Base-by-base conservation (phyloP, 2,797 vertebrate genomes). In the Halcyon leucocephala region DNA sequence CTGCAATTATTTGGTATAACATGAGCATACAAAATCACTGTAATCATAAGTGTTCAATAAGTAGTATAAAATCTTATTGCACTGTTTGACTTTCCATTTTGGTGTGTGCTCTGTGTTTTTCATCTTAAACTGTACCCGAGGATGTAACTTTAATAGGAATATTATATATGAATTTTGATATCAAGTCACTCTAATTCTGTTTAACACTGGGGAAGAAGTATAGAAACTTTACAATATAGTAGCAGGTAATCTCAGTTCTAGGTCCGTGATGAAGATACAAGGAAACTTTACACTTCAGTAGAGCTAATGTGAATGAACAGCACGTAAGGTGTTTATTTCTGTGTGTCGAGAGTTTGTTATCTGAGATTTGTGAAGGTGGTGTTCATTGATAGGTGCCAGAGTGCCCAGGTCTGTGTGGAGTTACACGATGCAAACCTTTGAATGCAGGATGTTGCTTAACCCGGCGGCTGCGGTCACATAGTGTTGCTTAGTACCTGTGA, bases 401-500 rank as follows among this genome's bases (percentile, higher is more conserved):
- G 64, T 89, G 90, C 64, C 44, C 55, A 57, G 57, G 72, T 82
- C 60, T 46, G 33, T n/a, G 17, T 85, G 71, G 60, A 85, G 61
- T 81, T 49, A 12, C 6, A 18, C 1, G n/a, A 16, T 92, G 79
- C 52, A 76, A 77, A 77, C 58, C 48, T 90, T 77, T 84, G 86
- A 89, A 41, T 84, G 60, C 39, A 55, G 90, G 77, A 62, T 2
- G 0, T 55, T 74, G 48, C 86, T 87, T 92, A 42, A 42, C 71
- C 82, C 37, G 14, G 39, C 54, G 79, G 37, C 57, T 82, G 71
- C 1, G 5, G 57, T 94, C 74, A 46, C 62, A 44, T 77, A 49
- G 37, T 71, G 83, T 78, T 89, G 93, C 84, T 96, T 93, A 91
- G 96, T 92, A 92, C 84, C 95, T 80, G 77, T 64, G 89, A 89